Conservation (phyloP, 92 coral and sea anemone species). For the Umimayanthus chanpuru region DNA sequence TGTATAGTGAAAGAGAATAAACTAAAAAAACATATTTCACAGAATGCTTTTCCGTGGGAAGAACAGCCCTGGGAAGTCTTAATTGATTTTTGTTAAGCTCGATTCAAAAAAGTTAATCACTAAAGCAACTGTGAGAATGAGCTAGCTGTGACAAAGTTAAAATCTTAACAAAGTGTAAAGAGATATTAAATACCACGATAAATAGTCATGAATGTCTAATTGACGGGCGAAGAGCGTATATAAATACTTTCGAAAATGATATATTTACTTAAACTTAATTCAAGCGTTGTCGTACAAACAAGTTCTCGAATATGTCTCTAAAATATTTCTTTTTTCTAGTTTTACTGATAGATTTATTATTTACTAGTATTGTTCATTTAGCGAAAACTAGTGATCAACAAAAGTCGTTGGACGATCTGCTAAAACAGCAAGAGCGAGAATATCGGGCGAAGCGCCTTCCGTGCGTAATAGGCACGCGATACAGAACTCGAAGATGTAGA, state of each 20-base stretch:
- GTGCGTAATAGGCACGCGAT: conserved; percentile 9
- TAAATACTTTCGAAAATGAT: background rate
- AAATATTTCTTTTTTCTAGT: background rate
- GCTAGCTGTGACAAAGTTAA: too few species aligned
- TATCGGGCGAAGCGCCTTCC: background rate
- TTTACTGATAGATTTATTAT: background rate
- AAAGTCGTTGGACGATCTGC: background rate
- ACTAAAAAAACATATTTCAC: background rate
- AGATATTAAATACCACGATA: background rate
- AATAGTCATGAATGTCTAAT: background rate
- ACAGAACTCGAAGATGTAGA: conserved; percentile 13
- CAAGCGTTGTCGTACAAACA: background rate
- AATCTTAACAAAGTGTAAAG: background rate
- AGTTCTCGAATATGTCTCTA: background rate
- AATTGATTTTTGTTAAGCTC: background rate
- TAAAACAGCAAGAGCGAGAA: background rate
- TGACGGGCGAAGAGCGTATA: background rate
- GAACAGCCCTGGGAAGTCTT: background rate
- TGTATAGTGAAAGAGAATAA: too few species aligned
- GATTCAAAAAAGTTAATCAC: too few species aligned
- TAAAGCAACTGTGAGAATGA: background rate
- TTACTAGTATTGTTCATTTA: background rate
- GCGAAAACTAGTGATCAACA: background rate
- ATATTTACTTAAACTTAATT: background rate
- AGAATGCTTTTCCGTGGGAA: background rate